Conservation (phyloP, 2,797 vertebrate genomes). For the Novumbra hubbsi region DNA sequence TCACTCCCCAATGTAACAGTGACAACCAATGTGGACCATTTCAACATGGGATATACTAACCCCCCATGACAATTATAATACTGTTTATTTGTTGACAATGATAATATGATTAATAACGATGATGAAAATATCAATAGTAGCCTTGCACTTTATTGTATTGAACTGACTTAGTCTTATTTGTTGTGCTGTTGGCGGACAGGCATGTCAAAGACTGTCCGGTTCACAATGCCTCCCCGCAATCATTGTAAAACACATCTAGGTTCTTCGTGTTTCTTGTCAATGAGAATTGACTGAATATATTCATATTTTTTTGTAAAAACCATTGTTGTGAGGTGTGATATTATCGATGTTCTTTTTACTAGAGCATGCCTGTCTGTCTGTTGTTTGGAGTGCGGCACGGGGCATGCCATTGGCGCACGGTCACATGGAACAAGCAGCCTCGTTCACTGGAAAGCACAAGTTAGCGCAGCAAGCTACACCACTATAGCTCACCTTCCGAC, state of each 20-base stretch:
- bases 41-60: slow-evolving; percentile 37
- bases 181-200: slow-evolving; percentile 49
- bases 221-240: slow-evolving; percentile 9
- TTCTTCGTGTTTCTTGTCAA: not conserved
- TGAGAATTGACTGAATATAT: not conserved
- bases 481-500: not conserved
- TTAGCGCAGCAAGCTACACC: not conserved
- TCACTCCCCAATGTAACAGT: slow-evolving; percentile 45
- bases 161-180: slow-evolving; percentile 60
- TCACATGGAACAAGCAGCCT: slow-evolving; percentile 20
- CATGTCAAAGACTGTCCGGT: slow-evolving; percentile 38
- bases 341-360: not conserved
- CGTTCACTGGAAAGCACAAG: slow-evolving; percentile 29
- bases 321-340: not conserved
- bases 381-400: not conserved
- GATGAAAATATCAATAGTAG: slow-evolving; percentile 59
- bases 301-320: not conserved
- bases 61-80: slow-evolving; percentile 35
- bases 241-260: not conserved
- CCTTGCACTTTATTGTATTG: slow-evolving; percentile 71
- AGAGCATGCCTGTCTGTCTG: slow-evolving; percentile 3
- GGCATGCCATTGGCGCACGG: not conserved
- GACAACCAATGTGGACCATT: slow-evolving; percentile 43
- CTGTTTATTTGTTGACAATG: slow-evolving; percentile 36
- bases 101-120: slow-evolving; percentile 30